Base-by-base conservation (phyloP, 37 sponge, comb jelly and placozoan genomes). In the Cliona cf. orientalis region DNA sequence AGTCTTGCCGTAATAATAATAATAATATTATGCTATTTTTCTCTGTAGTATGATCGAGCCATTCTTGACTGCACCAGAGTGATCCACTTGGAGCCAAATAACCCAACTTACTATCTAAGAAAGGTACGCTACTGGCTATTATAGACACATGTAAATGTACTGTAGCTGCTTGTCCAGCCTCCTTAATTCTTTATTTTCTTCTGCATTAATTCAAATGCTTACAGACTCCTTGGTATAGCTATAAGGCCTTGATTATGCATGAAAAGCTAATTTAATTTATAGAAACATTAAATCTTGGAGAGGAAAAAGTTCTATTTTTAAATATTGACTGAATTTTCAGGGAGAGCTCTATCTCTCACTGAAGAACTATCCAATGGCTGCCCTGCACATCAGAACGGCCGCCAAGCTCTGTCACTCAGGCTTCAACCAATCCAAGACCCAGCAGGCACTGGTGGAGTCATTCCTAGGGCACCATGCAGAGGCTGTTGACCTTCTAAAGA, bases 381-480 rank as follows among this genome's bases (percentile, higher is more conserved):
- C 78, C 7, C 38, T 74, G 9, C 92, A 92, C 45, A 69, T 96
- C 79, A 89, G 6, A 43, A 66, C 49, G 74, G 92, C 78, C 0
- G 41, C 57, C 3, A 85, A 84, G 31, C 67, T 84, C 39, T n/a
- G n/a, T n/a, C 43, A 61, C 56, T 63, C 60, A 42, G 71, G 69
- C 0, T 56, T 68, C 34, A 88, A 84, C 1, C 68, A 82, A 37
- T 53, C 84, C 4, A 58, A 29, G 39, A 68, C 68, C 9, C 92
- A 91, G 58, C 55, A 81, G 25, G 91, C 94, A 5, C 90, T 91
- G 14, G 89, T 98, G 60, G 82, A 84, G 33, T 72, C 86, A 11
- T 98, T 93, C 85, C 90, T 98, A 11, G 91, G 89, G 31, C 82
- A 95, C 46, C 74, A 93, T 66, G 87, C 92, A 4, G 74, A 92